These are phyloP conservation scores for Lasius fuliginosus DNA, from an alignment of 2,888 invertebrate species.

Conservation along the genomic window DNA sequence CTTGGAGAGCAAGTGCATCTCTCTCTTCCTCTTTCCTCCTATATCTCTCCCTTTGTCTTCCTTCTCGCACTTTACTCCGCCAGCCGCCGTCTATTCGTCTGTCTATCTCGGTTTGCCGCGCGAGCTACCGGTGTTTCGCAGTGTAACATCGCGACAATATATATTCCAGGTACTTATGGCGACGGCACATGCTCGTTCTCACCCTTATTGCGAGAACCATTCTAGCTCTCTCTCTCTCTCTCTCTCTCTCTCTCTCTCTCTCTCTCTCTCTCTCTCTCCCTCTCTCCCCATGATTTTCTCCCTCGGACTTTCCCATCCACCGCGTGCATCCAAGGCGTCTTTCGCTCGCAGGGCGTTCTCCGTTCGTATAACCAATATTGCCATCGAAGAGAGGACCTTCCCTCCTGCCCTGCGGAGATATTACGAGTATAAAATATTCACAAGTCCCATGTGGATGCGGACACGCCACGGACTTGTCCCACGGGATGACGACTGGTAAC, in stretches of 20 bases:
- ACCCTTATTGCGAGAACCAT: slow-evolving; percentile 79
- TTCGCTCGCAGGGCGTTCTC: slow-evolving; percentile 45
- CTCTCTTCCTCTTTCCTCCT: neutral
- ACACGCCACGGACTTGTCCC: slow-evolving; percentile 52
- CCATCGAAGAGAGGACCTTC: slow-evolving; percentile 51
- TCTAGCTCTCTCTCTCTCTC: slow-evolving; percentile 68
- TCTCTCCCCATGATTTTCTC: neutral
- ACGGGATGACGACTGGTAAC: slow-evolving; percentile 48
- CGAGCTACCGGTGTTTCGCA: slow-evolving; percentile 55
- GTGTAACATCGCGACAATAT: slow-evolving; percentile 63
- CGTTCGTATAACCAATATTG: slow-evolving; percentile 69
- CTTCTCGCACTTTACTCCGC: slow-evolving; percentile 41
- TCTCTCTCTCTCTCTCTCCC: slow-evolving; percentile 31
- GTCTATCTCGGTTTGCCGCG: slow-evolving; percentile 50
- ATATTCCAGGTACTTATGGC: slow-evolving; percentile 68
- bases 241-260: too few species aligned
- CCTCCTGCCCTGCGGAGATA: slow-evolving; percentile 50
- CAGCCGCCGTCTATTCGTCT: slow-evolving; percentile 37
- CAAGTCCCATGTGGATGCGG: slow-evolving; percentile 53
- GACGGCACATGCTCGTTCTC: slow-evolving; percentile 78
- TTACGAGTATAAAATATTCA: slow-evolving; percentile 75
- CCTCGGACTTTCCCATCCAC: neutral
- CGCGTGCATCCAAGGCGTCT: slow-evolving; percentile 53
- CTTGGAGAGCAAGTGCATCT: slow-evolving; percentile 55
- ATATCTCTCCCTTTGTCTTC: slow-evolving; percentile 7